Evolutionary conservation across 2,888 invertebrate genomes (phyloP).

Genomic region (Agonopterix alstromeriana): DNA sequence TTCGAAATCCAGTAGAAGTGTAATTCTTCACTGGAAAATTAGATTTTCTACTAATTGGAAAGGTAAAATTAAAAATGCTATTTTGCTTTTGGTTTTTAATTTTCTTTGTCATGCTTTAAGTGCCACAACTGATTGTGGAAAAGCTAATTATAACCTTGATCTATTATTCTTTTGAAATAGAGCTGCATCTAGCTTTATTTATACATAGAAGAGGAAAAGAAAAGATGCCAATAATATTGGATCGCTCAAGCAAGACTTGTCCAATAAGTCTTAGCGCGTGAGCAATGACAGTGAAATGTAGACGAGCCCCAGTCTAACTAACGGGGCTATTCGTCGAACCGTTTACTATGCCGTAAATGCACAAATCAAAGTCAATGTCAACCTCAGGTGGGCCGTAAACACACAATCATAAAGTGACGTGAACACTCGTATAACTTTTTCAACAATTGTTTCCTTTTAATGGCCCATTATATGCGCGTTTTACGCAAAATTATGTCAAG

Average conservation of each 20-base stretch:
- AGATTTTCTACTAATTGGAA: slow-evolving; percentile 8
- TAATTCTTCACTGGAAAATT: slow-evolving; percentile 3
- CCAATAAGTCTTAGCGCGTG: neutral
- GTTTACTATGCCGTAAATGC: slow-evolving; percentile 67
- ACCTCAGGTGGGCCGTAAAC: slow-evolving; percentile 71
- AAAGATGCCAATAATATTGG: too few species aligned
- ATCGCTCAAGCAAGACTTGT: too few species aligned
- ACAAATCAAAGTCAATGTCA: slow-evolving; percentile 76
- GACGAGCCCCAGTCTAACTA: slow-evolving; percentile 20
- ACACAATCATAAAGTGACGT: slow-evolving; percentile 74
- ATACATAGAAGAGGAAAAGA: too few species aligned
- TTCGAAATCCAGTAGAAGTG: slow-evolving; percentile 23
- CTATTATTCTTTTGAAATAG: neutral
- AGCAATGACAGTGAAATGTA: neutral
- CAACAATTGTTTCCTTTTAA: slow-evolving; percentile 76
- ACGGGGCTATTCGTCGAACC: slow-evolving; percentile 42
- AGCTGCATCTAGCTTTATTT: neutral
- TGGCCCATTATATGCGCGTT: slow-evolving; percentile 73
- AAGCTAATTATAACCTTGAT: neutral
- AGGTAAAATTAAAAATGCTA: slow-evolving; percentile 11
- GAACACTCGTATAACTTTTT: slow-evolving; percentile 75
- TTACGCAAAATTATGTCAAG: slow-evolving; percentile 76
- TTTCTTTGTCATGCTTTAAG: slow-evolving; percentile 1
- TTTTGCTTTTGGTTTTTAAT: neutral
- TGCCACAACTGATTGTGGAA: neutral